These are phyloP conservation scores for Heterochromis multidens DNA, from an alignment of 2,113 vertebrate species.

Conservation along the genomic window DNA sequence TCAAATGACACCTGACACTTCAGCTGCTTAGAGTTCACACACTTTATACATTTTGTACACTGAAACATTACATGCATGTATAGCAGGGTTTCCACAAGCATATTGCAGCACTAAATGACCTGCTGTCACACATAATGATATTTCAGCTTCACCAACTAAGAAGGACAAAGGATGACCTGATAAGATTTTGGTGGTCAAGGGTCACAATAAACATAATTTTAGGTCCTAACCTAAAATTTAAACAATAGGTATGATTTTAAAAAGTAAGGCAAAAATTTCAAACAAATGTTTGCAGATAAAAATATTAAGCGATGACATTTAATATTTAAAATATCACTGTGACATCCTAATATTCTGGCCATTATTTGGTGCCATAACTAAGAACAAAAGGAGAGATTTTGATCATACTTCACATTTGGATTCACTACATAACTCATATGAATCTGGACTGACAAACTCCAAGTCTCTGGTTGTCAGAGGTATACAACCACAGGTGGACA, in stretches of 20 bases:
- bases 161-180: too few relatives aligned
- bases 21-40: not conserved
- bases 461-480: too few relatives aligned
- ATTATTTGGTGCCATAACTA: too few relatives aligned
- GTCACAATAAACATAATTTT: not conserved
- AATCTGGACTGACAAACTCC: too few relatives aligned
- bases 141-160: not conserved
- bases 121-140: not conserved
- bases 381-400: too few relatives aligned
- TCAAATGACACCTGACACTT: not conserved
- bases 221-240: too few relatives aligned
- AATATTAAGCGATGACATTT: not conserved
- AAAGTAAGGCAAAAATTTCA: not conserved
- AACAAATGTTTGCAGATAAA: not conserved
- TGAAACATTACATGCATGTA: not conserved
- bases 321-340: not conserved
- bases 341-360: not conserved
- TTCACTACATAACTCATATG: too few relatives aligned
- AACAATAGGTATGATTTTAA: too few relatives aligned
- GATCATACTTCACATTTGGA: too few relatives aligned
- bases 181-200: not conserved
- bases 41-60: not conserved
- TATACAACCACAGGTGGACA: too few relatives aligned
- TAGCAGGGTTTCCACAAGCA: not conserved
- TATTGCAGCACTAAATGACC: too few relatives aligned